Percentiles rank a stretch among this genome's conserved stretches.
phyloP scores from a whole-genome alignment of 2,888 invertebrate genomes.

The Leptinotarsa tumamoca region DNA sequence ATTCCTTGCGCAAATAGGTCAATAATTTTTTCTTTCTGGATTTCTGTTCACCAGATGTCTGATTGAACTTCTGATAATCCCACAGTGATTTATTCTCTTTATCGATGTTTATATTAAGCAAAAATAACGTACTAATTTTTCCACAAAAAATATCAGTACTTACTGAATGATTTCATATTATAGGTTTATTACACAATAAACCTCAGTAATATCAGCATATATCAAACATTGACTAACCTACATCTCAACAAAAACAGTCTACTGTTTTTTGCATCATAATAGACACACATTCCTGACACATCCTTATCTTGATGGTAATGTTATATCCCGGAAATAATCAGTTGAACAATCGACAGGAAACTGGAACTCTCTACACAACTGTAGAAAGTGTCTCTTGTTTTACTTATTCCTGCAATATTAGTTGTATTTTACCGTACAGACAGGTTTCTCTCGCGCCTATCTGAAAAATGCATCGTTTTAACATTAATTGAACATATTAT shows the following conservation, averaged over 20 bases:
- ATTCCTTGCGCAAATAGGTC: too few relatives aligned
- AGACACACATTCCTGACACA: background rate
- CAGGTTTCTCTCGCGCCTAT: constrained; percentile 13
- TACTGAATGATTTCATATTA: too few relatives aligned
- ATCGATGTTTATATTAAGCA: too few relatives aligned
- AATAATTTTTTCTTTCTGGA: too few relatives aligned
- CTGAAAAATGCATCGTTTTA: constrained; percentile 13
- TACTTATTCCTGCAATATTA: constrained; percentile 13
- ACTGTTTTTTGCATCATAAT: constrained; percentile 5
- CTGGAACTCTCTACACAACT: background rate
- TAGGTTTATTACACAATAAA: too few relatives aligned
- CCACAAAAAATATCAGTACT: too few relatives aligned
- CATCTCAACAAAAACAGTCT: background rate
- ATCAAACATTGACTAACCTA: background rate
- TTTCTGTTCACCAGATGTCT: too few relatives aligned
- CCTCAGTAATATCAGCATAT: too few relatives aligned
- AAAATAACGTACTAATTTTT: too few relatives aligned
- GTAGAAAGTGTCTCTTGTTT: background rate
- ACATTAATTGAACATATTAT: constrained; percentile 21
- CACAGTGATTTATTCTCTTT: too few relatives aligned
- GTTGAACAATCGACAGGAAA: constrained; percentile 15
- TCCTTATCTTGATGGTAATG: constrained; percentile 1
- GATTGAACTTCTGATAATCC: too few relatives aligned
- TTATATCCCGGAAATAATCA: constrained; percentile 7
- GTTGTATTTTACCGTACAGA: background rate